These are phyloP conservation scores for Apis florea DNA, from an alignment of 1,140 invertebrate species.

Conservation along the genomic window DNA sequence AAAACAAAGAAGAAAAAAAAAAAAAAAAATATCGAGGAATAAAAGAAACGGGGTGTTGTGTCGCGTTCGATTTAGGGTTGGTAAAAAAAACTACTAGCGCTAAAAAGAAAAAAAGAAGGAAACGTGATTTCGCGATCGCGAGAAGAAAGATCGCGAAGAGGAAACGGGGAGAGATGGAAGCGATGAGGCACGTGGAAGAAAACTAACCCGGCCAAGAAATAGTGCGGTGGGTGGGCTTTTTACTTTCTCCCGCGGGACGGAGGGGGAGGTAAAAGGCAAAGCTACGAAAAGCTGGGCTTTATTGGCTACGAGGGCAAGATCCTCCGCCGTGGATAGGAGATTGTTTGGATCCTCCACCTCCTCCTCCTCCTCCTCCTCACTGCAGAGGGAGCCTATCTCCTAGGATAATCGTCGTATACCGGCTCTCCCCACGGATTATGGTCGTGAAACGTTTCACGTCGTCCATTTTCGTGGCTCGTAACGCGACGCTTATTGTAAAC, in stretches of 20 bases:
- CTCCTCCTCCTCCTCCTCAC: too few species aligned
- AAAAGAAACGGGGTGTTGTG: too few species aligned
- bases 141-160: not conserved
- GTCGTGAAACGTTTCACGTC: slow-evolving; percentile 63
- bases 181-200: slow-evolving; percentile 54
- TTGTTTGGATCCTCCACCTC: slow-evolving; percentile 64
- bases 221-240: slow-evolving; percentile 59
- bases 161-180: slow-evolving; percentile 30
- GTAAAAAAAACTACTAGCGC: too few species aligned
- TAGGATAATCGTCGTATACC: slow-evolving; percentile 40
- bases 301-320: slow-evolving; percentile 61
- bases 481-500: slow-evolving; percentile 65
- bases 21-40: too few species aligned
- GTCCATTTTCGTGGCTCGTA: slow-evolving; percentile 64
- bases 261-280: slow-evolving; percentile 56
- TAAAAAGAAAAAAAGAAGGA: not conserved
- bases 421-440: slow-evolving; percentile 57
- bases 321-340: slow-evolving; percentile 52
- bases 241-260: slow-evolving; percentile 51
- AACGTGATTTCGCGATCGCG: not conserved
- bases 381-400: slow-evolving; percentile 65
- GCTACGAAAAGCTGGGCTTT: slow-evolving; percentile 62
- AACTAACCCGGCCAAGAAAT: slow-evolving; percentile 52
- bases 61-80: too few species aligned
- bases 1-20: too few species aligned